Percentiles rank a stretch among this genome's conserved stretches.
phyloP scores from a whole-genome alignment of 2,113 vertebrate species.

The Chaetodon trifascialis region DNA sequence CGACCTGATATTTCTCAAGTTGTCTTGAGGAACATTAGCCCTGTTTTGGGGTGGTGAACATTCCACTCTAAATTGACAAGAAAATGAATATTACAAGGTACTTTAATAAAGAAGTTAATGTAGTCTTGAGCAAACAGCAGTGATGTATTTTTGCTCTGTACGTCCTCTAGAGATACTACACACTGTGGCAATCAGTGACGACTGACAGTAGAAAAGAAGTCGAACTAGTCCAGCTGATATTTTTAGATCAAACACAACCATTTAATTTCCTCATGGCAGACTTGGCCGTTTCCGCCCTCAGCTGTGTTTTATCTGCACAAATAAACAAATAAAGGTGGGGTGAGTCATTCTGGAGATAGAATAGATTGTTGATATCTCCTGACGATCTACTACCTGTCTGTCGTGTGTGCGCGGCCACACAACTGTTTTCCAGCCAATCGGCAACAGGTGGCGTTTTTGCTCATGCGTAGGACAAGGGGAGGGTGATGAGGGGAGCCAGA shows the following conservation, averaged over 20 bases:
- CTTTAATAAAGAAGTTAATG: background rate
- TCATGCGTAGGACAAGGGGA: too few relatives aligned
- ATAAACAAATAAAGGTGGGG: background rate
- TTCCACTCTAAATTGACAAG: background rate
- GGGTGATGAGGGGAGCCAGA: too few relatives aligned
- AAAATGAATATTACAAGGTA: background rate
- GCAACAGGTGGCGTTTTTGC: too few relatives aligned
- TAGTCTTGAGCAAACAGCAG: background rate
- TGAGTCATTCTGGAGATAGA: too few relatives aligned
- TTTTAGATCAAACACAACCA: constrained; percentile 57
- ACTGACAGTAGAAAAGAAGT: constrained; percentile 21
- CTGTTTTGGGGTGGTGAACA: background rate
- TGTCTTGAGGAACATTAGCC: background rate
- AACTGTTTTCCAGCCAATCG: too few relatives aligned
- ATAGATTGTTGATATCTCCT: too few relatives aligned
- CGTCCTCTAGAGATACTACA: constrained; percentile 13
- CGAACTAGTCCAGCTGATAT: constrained; percentile 44
- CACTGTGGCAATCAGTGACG: constrained; percentile 15
- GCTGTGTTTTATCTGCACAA: constrained; percentile 23
- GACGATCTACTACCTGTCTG: too few relatives aligned
- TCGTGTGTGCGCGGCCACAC: too few relatives aligned
- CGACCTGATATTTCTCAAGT: too few relatives aligned
- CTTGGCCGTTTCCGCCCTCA: background rate
- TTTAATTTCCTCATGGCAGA: background rate
- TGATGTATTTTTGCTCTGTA: constrained; percentile 3